These are phyloP conservation scores for Clarias pachynema DNA, from an alignment of 2,797 vertebrate genomes.

Conservation along the genomic window DNA sequence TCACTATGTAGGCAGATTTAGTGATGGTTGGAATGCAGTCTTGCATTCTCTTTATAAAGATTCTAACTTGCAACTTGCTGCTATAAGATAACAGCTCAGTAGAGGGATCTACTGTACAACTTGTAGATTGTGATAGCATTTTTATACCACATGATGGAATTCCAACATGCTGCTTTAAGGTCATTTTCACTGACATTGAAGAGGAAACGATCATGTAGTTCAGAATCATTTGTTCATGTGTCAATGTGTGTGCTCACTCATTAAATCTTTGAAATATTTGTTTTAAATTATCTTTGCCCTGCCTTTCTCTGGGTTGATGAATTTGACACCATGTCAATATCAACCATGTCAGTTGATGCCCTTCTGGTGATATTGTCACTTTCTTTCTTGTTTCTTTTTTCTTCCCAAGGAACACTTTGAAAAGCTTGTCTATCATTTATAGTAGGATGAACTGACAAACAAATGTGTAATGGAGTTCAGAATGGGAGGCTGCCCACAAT, in stretches of 20 bases:
- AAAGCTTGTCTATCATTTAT: slow-evolving; percentile 94
- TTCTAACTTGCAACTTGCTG: not conserved
- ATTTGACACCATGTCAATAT: slow-evolving; percentile 51
- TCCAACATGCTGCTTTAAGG: not conserved
- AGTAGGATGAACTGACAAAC: slow-evolving; percentile 96
- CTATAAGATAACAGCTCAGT: not conserved
- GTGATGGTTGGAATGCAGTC: not conserved
- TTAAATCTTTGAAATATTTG: not conserved
- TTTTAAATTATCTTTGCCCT: too few relatives aligned
- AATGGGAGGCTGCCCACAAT: slow-evolving; percentile 87
- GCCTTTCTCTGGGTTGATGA: slow-evolving; percentile 23
- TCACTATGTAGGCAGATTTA: not conserved
- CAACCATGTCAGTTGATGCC: slow-evolving; percentile 60
- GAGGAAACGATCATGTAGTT: not conserved
- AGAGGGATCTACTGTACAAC: not conserved
- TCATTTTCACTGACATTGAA: not conserved
- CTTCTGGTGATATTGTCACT: slow-evolving; percentile 86
- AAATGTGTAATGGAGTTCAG: slow-evolving; percentile 68
- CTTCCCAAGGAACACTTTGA: slow-evolving; percentile 85
- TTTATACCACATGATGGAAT: not conserved
- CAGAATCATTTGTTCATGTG: not conserved
- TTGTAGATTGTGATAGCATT: not conserved
- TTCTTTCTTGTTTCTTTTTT: slow-evolving; percentile 67
- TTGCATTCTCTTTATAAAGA: not conserved
- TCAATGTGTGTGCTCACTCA: not conserved